Conservation (phyloP, 1,140 invertebrate genomes). For the Pseudomyrmex concolor region DNA sequence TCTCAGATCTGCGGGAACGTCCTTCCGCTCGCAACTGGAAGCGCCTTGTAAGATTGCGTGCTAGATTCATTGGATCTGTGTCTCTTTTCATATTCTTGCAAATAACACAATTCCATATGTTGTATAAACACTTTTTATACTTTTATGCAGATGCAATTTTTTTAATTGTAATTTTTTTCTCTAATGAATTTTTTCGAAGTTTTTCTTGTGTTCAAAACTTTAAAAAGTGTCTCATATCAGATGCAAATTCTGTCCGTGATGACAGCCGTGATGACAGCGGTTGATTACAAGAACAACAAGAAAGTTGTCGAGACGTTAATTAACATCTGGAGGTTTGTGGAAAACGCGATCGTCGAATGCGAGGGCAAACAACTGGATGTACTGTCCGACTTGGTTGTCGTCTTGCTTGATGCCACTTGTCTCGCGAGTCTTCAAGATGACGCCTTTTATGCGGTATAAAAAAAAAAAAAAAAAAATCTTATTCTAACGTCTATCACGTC, state of each 20-base stretch:
- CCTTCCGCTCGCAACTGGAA: constrained; percentile 75
- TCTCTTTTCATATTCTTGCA: no score
- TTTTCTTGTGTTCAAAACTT: background rate
- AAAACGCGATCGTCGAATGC: constrained; percentile 70
- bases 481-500: constrained; percentile 71
- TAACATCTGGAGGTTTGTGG: constrained; percentile 76
- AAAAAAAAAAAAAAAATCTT: constrained; percentile 5
- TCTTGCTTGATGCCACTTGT: constrained; percentile 59
- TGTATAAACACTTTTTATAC: background rate
- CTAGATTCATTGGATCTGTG: background rate
- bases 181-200: background rate
- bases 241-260: constrained; percentile 65
- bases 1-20: constrained; percentile 64
- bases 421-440: constrained; percentile 61
- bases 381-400: constrained; percentile 69
- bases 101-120: no score
- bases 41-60: constrained; percentile 70
- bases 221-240: constrained; percentile 48
- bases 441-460: constrained; percentile 45
- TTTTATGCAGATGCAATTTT: background rate
- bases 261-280: constrained; percentile 53
- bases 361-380: constrained; percentile 71
- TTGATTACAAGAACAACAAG: constrained; percentile 58
- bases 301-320: constrained; percentile 61
- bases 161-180: no score